These are phyloP conservation scores for Lerista edwardsae DNA, from an alignment of 2,797 vertebrate species.

Conservation along the genomic window DNA sequence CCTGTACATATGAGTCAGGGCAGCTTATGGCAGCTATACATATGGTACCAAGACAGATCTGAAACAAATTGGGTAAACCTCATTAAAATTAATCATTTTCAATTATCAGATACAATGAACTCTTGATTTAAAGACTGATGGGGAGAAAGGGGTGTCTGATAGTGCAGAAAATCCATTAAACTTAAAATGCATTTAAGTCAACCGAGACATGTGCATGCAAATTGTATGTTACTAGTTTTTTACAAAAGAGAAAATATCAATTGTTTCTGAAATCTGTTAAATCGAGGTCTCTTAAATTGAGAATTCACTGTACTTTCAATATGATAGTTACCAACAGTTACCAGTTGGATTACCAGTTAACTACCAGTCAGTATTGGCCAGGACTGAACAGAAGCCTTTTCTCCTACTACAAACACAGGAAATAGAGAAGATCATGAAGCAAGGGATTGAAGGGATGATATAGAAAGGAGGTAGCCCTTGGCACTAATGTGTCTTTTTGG, in stretches of 20 bases:
- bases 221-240: too few relatives aligned
- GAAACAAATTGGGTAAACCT: neutral
- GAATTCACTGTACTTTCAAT: too few relatives aligned
- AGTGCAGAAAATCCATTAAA: too few relatives aligned
- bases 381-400: neutral
- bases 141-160: too few relatives aligned
- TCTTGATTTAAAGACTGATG: too few relatives aligned
- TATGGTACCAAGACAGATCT: neutral
- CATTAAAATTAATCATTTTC: conserved; percentile 11
- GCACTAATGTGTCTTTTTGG: neutral
- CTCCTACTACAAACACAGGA: neutral
- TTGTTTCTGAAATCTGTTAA: too few relatives aligned
- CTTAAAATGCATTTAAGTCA: too few relatives aligned
- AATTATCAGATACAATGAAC: neutral
- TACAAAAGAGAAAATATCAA: too few relatives aligned
- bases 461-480: neutral
- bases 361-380: neutral
- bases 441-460: neutral
- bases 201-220: too few relatives aligned
- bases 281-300: too few relatives aligned
- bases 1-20: neutral
- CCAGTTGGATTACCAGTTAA: neutral
- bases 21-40: too few relatives aligned
- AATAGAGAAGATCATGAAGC: neutral
- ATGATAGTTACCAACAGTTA: neutral